Conservation (phyloP, 92 coral and sea anemone genomes). For the Epizoanthus stellaris region DNA sequence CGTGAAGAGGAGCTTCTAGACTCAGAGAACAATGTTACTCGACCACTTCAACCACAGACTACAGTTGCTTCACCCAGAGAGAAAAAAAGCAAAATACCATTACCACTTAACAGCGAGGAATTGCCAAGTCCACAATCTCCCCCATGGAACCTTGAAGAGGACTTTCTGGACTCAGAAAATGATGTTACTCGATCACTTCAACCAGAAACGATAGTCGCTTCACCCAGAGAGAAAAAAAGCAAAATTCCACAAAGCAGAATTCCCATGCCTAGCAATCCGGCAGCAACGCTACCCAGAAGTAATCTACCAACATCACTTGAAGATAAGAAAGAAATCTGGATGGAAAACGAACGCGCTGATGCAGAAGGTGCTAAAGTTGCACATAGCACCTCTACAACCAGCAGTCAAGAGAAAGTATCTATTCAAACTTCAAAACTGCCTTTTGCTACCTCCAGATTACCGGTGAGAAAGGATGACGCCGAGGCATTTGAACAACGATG, state of each 20-base stretch:
- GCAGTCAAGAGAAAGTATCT: neutral
- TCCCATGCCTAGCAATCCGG: constrained; percentile 18
- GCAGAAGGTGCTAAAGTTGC: neutral
- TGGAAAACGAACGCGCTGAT: neutral
- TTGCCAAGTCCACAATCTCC: neutral
- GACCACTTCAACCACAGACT: neutral
- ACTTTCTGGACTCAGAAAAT: neutral
- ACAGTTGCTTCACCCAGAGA: constrained; percentile 2
- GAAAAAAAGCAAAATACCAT: constrained; percentile 3
- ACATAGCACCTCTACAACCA: constrained; percentile 17
- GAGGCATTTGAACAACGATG: constrained; percentile 5
- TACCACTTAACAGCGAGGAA: neutral
- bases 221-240: constrained; percentile 2
- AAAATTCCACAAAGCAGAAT: constrained; percentile 26
- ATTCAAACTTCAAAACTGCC: constrained; percentile 13
- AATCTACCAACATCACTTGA: constrained; percentile 10
- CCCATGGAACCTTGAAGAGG: neutral
- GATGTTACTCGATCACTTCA: neutral
- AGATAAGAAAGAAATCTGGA: constrained; percentile 17
- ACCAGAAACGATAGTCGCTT: neutral
- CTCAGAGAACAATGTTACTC: neutral
- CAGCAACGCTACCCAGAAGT: constrained; percentile 2
- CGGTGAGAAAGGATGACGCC: neutral
- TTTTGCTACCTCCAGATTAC: neutral
- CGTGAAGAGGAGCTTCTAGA: neutral